These are phyloP conservation scores for Amblyornis subalaris DNA, from an alignment of 2,113 vertebrate genomes.

Conservation along the genomic window DNA sequence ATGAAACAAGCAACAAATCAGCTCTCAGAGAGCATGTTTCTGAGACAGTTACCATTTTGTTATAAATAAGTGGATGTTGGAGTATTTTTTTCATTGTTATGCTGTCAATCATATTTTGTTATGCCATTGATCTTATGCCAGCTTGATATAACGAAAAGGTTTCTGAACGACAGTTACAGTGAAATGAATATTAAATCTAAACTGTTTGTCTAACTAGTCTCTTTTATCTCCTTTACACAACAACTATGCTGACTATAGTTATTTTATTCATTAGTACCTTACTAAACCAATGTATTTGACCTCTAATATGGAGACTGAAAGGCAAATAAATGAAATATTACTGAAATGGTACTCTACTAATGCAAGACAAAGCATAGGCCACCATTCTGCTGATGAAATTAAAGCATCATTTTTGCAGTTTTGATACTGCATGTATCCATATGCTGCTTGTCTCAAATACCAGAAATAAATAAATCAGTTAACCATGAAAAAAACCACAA, in stretches of 20 bases:
- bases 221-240: neutral
- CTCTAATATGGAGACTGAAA: neutral
- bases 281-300: neutral
- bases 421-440: neutral
- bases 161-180: neutral
- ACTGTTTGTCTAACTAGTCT: neutral
- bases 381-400: neutral
- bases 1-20: neutral
- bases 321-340: neutral
- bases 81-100: neutral
- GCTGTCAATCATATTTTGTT: neutral
- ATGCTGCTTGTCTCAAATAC: neutral
- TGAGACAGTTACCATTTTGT: neutral
- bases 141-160: neutral
- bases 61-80: neutral
- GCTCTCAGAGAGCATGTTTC: neutral
- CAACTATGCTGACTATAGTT: neutral
- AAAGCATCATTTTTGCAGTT: neutral
- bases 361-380: neutral
- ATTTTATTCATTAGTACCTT: neutral
- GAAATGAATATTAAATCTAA: neutral
- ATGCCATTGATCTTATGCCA: conserved; percentile 2
- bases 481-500: neutral
- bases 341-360: neutral
- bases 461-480: neutral